Evolutionary conservation across 2,113 vertebrate species (phyloP).

Genomic region (Eolophus roseicapilla): DNA sequence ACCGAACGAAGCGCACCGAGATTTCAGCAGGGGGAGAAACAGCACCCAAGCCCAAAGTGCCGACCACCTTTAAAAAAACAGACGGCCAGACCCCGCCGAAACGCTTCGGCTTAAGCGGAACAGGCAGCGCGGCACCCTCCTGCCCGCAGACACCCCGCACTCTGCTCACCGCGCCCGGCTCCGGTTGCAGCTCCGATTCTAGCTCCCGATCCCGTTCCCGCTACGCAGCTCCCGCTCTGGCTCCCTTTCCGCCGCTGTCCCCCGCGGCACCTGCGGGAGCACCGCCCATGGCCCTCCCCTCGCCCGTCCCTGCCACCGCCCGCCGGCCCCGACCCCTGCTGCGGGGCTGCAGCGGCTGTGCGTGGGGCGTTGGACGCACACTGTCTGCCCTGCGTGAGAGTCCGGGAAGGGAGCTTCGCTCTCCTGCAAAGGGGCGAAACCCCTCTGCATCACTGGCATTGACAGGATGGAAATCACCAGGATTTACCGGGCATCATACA

Average conservation of each 20-base stretch:
- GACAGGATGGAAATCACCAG: too few relatives aligned
- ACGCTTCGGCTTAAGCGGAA: not conserved
- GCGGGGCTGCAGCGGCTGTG: not conserved
- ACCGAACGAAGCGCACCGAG: not conserved
- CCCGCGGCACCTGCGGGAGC: not conserved
- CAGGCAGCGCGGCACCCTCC: not conserved
- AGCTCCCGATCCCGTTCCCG: not conserved
- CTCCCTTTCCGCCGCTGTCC: not conserved
- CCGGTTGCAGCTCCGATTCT: not conserved
- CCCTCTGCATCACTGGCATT: rapidly evolving
- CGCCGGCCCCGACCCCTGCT: not conserved
- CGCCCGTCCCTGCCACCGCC: not conserved
- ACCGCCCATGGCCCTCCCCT: not conserved
- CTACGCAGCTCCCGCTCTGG: not conserved
- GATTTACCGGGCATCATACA: rapidly evolving
- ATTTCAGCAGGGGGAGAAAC: not conserved
- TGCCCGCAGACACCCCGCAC: not conserved
- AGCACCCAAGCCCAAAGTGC: not conserved
- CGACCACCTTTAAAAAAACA: not conserved
- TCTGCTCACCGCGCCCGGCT: not conserved
- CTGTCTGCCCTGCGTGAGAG: not conserved
- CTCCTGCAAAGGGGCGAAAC: rapidly evolving
- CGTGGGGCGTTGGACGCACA: not conserved
- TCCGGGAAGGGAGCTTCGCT: rapidly evolving
- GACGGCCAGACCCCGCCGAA: not conserved